These are phyloP conservation scores for Drosophila arawakana DNA, from an alignment of 1,140 invertebrate genomes.

Conservation along the genomic window DNA sequence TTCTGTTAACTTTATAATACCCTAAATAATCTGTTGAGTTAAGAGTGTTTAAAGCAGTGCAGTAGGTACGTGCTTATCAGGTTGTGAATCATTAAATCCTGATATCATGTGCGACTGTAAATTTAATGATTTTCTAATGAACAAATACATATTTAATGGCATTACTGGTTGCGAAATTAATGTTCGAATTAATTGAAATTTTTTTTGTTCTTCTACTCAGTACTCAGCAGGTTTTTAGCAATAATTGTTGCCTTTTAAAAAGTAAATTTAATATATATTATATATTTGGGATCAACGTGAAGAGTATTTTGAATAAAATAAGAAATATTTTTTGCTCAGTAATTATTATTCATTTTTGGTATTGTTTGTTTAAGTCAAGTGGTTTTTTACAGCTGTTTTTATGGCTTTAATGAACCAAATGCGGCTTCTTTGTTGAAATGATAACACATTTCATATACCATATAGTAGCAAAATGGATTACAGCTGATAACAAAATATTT, in stretches of 20 bases:
- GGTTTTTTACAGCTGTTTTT: conserved; percentile 29
- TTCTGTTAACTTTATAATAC: conserved; percentile 9
- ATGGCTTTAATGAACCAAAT: conserved; percentile 34
- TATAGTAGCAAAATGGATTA: background rate
- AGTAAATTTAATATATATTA: too few relatives aligned
- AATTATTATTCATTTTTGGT: conserved; percentile 9
- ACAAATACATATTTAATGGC: conserved; percentile 35
- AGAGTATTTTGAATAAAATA: too few relatives aligned
- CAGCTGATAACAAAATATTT: background rate
- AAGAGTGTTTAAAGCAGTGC: conserved; percentile 5
- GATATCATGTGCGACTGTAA: conserved; percentile 45
- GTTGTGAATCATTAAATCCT: conserved; percentile 34
- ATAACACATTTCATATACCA: background rate
- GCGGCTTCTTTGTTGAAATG: conserved; percentile 32
- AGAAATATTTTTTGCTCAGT: background rate
- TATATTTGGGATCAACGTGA: too few relatives aligned
- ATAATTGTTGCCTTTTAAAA: too few relatives aligned
- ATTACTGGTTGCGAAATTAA: conserved; percentile 33
- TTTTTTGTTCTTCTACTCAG: background rate
- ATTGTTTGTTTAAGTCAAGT: conserved; percentile 23
- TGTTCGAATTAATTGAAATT: conserved; percentile 38
- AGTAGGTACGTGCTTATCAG: conserved; percentile 46
- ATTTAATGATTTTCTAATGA: conserved; percentile 59
- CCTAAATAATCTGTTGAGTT: background rate
- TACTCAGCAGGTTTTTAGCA: too few relatives aligned